Evolutionary conservation across 2,888 invertebrate species (phyloP).

Genomic region (Diaphora mendica): DNA sequence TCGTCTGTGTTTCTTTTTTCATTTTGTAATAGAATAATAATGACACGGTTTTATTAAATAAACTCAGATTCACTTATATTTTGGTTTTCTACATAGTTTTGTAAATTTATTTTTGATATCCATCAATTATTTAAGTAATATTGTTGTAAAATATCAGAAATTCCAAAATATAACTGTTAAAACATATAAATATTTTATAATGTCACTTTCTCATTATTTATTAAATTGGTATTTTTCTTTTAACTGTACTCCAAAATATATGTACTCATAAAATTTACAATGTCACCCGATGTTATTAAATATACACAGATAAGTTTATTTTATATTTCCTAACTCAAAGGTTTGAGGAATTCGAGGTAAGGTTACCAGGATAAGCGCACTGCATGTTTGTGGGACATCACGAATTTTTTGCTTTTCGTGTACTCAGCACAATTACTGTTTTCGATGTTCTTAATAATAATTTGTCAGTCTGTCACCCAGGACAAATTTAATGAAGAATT

Average conservation of each 20-base stretch:
- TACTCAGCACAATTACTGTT: conserved; percentile 39
- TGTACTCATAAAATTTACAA: conserved; percentile 35
- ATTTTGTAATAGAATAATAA: neutral
- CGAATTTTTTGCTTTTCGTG: conserved; percentile 43
- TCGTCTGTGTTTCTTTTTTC: conserved; percentile 25
- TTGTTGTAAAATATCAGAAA: neutral
- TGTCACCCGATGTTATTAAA: conserved; percentile 28
- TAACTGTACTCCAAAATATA: conserved; percentile 22
- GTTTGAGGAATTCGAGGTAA: conserved; percentile 49
- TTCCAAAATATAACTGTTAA: conserved; percentile 4
- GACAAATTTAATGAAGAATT: neutral
- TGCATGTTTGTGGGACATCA: conserved; percentile 56
- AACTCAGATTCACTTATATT: neutral
- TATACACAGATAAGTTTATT: conserved; percentile 31
- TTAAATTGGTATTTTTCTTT: conserved; percentile 16
- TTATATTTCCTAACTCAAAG: conserved; percentile 36
- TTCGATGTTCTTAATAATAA: conserved; percentile 8
- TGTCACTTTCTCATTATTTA: neutral
- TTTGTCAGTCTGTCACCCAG: neutral
- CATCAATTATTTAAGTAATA: neutral
- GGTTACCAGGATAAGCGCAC: conserved; percentile 50
- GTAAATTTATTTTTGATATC: neutral
- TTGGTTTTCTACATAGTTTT: neutral
- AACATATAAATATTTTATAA: neutral
- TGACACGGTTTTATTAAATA: neutral